Evolutionary conservation across 2,888 invertebrate genomes (phyloP), one percentile per base, ranked within the genome.

Genomic region (Endomychus coccineus): DNA sequence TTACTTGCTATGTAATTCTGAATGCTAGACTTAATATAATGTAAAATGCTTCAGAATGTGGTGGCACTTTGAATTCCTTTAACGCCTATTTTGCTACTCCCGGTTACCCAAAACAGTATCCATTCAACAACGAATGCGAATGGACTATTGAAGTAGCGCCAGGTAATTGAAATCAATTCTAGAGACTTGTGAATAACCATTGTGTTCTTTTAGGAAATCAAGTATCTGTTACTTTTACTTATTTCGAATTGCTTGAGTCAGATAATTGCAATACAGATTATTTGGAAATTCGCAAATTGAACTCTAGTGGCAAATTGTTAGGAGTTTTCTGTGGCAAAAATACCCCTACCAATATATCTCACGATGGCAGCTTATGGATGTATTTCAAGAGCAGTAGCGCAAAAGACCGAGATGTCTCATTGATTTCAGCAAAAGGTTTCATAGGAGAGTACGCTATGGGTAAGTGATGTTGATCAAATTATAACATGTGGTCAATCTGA

Each of bases 191-290:
- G n/a, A 19, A 19, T n/a, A n/a, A 19, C 68, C 72, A 1, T 66
- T 65, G 1, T 66, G 73, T 4, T 46, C 37, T 31, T 36, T 16
- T 14, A 34, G 38, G 16, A 12, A 89, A 83, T 58, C 70, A 68
- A 44, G 68, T 85, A 5, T 69, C 69, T 19, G 53, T 92, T 1
- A 69, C 69, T 9, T 81, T 92, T 56, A 71, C 74, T 48, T 63
- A 68, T 4, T 78, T 95, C 51, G 74, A 81, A 39, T 52, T 94
- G 42, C 78, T 81, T 46, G 59, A 69, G 5, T 83, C 82, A 2
- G 78, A 80, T 3, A 71, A 75, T 48, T 96, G 95, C 58, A 80
- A 84, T 52, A 73, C 75, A 25, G 92, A 95, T 62, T 94, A 84
- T 60, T 64, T 95, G 17, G 92, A 92, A 71, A 70, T 95, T 34